phyloP scores from a whole-genome alignment of 2,797 vertebrate species.

The Clarias fuscus region DNA sequence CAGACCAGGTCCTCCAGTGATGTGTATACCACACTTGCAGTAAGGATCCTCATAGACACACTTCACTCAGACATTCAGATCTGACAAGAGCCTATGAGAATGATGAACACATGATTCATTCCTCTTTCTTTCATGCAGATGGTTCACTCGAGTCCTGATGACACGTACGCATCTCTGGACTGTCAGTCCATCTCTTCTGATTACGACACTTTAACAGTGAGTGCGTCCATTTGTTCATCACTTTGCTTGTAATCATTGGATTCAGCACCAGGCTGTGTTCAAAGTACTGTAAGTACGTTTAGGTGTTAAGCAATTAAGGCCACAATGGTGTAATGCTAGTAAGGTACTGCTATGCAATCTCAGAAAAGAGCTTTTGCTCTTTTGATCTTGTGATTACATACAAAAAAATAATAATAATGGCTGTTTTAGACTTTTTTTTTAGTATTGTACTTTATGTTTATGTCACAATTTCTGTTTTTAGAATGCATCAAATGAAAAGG shows the following conservation, averaged over 20 bases:
- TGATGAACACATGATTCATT: conserved; percentile 3
- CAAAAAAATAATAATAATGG: no score
- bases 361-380: neutral
- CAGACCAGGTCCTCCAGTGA: neutral
- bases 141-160: conserved; percentile 8
- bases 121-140: neutral
- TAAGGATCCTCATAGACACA: neutral
- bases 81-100: neutral
- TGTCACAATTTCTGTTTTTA: neutral
- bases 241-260: neutral
- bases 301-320: neutral
- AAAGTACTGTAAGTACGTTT: neutral
- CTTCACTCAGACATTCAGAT: neutral
- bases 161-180: neutral
- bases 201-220: neutral
- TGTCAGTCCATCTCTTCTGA: neutral
- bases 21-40: neutral
- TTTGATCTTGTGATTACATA: no score
- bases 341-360: neutral
- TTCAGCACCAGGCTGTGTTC: neutral
- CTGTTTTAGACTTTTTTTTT: neutral
- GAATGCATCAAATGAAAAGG: neutral
- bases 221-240: neutral
- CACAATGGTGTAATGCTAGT: neutral
- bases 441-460: neutral